A percentile compares a stretch with the other conserved stretches of the same genome.
phyloP scores from a whole-genome alignment of 2,888 invertebrate genomes.

The Yponomeuta evonymella region DNA sequence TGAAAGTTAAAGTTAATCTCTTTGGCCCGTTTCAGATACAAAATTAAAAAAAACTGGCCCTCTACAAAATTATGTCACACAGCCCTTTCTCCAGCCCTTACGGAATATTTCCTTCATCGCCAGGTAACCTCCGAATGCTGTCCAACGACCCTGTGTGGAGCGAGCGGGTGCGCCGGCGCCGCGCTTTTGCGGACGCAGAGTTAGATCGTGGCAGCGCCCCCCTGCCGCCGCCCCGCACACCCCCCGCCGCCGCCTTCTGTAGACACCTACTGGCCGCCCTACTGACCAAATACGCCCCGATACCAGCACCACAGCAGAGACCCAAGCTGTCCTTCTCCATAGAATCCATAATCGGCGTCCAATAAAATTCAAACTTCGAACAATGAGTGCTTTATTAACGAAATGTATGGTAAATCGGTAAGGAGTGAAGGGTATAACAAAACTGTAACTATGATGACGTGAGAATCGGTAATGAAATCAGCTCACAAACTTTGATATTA shows the following conservation, averaged over 20 bases:
- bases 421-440: constrained; percentile 12
- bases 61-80: too few species aligned
- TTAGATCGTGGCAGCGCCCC: constrained; percentile 72
- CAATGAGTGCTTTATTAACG: constrained; percentile 76
- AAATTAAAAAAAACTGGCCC: too few species aligned
- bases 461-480: background rate
- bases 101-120: background rate
- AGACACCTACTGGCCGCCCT: constrained; percentile 63
- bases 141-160: constrained; percentile 61
- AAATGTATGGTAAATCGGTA: constrained; percentile 58
- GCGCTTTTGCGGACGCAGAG: constrained; percentile 81
- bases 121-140: constrained; percentile 12
- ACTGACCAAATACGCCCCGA: constrained; percentile 52
- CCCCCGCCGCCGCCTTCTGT: constrained; percentile 64
- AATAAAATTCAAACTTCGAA: constrained; percentile 50
- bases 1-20: too few species aligned
- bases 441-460: constrained; percentile 1
- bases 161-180: constrained; percentile 73
- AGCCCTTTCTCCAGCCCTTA: background rate
- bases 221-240: constrained; percentile 25
- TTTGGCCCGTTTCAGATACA: too few species aligned
- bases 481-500: background rate
- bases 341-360: constrained; percentile 82
- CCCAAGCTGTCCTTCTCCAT: constrained; percentile 78
- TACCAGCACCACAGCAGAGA: constrained; percentile 43